Evolutionary conservation across 2,797 vertebrate species (phyloP).

Genomic region (Pangasius macronema): DNA sequence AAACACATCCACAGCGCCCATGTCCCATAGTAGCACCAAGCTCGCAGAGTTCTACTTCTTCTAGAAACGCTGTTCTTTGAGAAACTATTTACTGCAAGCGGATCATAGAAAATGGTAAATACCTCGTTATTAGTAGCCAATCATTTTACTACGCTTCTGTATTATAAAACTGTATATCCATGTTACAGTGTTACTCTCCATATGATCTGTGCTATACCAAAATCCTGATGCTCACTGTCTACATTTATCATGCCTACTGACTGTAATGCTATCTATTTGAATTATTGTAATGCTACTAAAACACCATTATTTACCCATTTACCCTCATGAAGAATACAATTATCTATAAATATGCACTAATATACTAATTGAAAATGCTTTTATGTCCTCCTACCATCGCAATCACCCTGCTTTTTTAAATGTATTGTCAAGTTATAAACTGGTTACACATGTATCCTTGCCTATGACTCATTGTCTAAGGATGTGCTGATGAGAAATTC

Average conservation of each 20-base stretch:
- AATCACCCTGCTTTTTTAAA: background rate
- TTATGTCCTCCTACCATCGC: background rate
- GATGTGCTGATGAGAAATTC: background rate
- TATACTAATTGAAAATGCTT: background rate
- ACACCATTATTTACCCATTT: background rate
- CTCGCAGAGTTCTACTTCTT: conserved; percentile 20
- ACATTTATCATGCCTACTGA: background rate
- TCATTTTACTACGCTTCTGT: background rate
- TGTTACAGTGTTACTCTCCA: background rate
- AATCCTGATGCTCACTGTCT: background rate
- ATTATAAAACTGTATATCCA: background rate
- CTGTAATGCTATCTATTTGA: background rate
- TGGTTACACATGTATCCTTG: background rate
- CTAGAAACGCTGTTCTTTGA: background rate
- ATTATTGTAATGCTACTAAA: background rate
- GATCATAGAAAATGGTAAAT: background rate
- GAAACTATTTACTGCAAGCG: conserved; percentile 19
- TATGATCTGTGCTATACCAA: background rate
- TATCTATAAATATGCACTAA: background rate
- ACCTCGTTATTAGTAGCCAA: background rate
- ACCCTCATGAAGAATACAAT: background rate
- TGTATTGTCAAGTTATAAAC: background rate
- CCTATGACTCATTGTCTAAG: background rate
- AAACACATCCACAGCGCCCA: conserved; percentile 72
- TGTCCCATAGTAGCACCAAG: conserved; percentile 62